phyloP scores from a whole-genome alignment of 2,113 vertebrate genomes.

The Suncus etruscus region DNA sequence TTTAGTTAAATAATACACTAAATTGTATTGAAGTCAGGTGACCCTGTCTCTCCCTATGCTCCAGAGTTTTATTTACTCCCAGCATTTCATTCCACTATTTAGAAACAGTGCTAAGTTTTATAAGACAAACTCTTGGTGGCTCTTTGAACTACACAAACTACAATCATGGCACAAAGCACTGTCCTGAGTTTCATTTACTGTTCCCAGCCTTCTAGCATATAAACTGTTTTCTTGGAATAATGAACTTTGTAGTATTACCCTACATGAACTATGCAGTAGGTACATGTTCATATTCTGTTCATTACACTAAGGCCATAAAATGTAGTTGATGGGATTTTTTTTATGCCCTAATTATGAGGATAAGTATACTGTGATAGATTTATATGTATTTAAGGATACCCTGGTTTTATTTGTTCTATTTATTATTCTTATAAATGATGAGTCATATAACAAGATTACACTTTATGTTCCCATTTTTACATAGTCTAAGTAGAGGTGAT shows the following conservation, averaged over 20 bases:
- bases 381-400: conserved; percentile 12
- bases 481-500: conserved; percentile 6
- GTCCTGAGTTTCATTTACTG: neutral
- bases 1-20: neutral
- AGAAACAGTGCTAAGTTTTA: conserved; percentile 10
- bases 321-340: neutral
- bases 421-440: conserved; percentile 27
- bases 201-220: neutral
- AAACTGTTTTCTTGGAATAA: neutral
- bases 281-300: neutral
- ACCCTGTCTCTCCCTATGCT: neutral
- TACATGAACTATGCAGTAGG: neutral
- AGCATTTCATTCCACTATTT: neutral
- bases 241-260: neutral
- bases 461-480: conserved; percentile 35
- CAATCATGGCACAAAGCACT: neutral
- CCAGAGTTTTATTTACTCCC: neutral
- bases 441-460: neutral
- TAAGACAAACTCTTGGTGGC: neutral
- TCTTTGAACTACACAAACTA: conserved; percentile 35
- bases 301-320: neutral
- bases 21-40: neutral
- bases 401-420: neutral
- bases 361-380: conserved; percentile 11
- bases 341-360: conserved; percentile 20